These are phyloP conservation scores for Pteropus rufus DNA, from an alignment of 2,797 vertebrate genomes.

Conservation along the genomic window DNA sequence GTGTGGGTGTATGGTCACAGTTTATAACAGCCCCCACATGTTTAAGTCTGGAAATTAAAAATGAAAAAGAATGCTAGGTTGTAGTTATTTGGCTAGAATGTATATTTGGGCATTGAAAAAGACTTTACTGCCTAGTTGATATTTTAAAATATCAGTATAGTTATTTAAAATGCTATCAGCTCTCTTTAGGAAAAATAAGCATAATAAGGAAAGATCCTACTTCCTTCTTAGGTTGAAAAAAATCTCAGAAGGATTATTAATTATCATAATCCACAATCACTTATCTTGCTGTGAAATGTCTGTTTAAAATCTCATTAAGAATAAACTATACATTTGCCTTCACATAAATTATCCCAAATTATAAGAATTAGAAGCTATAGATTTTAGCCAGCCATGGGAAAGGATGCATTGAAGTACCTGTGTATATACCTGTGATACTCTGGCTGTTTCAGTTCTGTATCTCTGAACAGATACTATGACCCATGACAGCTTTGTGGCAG, in stretches of 20 bases:
- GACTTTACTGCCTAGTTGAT: background rate
- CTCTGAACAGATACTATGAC: background rate
- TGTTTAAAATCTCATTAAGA: background rate
- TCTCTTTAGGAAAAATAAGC: background rate
- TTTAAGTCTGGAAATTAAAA: background rate
- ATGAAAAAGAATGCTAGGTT: background rate
- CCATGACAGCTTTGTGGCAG: background rate
- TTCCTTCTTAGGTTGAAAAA: background rate
- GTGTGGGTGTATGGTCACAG: background rate
- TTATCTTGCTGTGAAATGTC: background rate
- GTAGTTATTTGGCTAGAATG: background rate
- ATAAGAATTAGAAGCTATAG: background rate
- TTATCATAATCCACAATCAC: background rate
- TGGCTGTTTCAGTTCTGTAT: background rate
- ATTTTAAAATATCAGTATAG: background rate
- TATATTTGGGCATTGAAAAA: background rate
- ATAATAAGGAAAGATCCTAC: background rate
- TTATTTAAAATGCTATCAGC: background rate
- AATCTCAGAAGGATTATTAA: background rate
- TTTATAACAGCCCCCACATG: background rate
- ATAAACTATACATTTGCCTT: background rate
- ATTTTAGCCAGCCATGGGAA: background rate
- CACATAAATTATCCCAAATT: background rate
- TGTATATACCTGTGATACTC: background rate
- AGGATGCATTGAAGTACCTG: background rate